phyloP scores from a whole-genome alignment of 2,888 invertebrate genomes.

The Cheilosia variabilis region DNA sequence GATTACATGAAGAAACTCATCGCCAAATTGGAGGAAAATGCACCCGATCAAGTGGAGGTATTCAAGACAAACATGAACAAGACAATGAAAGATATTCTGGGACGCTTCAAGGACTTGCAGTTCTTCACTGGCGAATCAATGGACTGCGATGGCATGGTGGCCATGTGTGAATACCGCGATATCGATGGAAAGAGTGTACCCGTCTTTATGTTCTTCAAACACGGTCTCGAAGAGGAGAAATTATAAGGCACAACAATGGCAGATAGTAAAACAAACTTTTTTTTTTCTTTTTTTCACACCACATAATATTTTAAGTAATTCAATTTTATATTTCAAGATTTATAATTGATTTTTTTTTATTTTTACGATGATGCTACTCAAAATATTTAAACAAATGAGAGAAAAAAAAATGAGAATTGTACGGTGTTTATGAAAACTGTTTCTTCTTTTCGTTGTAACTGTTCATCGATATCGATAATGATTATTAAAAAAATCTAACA shows the following conservation, averaged over 20 bases:
- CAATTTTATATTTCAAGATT: conserved; percentile 70
- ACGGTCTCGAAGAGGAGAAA: conserved; percentile 97
- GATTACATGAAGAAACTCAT: conserved; percentile 98
- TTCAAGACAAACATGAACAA: conserved; percentile 97
- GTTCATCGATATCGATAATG: conserved; percentile 66
- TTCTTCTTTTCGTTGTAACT: conserved; percentile 63
- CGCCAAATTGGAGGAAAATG: conserved; percentile 90
- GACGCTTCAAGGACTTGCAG: conserved; percentile 95
- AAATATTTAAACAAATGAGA: conserved; percentile 58
- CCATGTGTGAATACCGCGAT: conserved; percentile 96
- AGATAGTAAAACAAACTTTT: conserved; percentile 52
- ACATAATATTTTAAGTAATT: conserved; percentile 68
- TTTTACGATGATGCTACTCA: conserved; percentile 60
- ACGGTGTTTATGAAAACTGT: conserved; percentile 57
- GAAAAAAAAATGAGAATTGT: conserved; percentile 38
- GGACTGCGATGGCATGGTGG: conserved; percentile 97
- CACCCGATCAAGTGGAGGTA: conserved; percentile 93
- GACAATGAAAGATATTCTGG: conserved; percentile 95
- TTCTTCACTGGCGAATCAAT: conserved; percentile 97
- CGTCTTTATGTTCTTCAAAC: conserved; percentile 97
- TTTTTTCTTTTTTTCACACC: conserved; percentile 36
- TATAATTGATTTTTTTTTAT: conserved; percentile 36
- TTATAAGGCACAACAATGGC: conserved; percentile 86
- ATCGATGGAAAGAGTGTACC: conserved; percentile 92
- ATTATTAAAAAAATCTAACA: conserved; percentile 53